These are phyloP conservation scores for Siderastrea radians DNA, from an alignment of 92 coral and sea anemone species.

Conservation along the genomic window DNA sequence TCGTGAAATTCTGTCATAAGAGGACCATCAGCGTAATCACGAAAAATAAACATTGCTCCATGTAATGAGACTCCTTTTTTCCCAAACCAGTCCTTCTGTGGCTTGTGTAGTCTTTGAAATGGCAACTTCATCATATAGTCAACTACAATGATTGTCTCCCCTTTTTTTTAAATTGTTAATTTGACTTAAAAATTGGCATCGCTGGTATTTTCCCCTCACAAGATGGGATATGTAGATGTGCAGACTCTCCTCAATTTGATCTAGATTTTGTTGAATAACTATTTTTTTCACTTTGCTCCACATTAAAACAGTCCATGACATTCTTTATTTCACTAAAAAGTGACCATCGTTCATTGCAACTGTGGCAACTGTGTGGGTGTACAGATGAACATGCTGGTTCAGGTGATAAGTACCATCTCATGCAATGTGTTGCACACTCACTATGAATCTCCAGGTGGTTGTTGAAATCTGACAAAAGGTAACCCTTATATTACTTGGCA, in stretches of 20 bases:
- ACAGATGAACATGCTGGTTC: not conserved
- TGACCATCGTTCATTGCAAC: not conserved
- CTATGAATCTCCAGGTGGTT: constrained; percentile 30
- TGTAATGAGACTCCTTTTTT: constrained; percentile 66
- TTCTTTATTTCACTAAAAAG: too few relatives aligned
- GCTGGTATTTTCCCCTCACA: too few relatives aligned
- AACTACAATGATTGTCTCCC: constrained; percentile 1
- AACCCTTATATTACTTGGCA: constrained; percentile 49
- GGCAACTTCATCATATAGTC: constrained; percentile 75
- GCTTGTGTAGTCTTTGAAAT: constrained; percentile 55
- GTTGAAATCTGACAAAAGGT: constrained; percentile 58
- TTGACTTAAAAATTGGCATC: too few relatives aligned
- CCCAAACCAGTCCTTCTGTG: constrained; percentile 23
- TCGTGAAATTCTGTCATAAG: constrained; percentile 54
- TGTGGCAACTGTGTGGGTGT: not conserved
- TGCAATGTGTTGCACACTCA: constrained; percentile 66
- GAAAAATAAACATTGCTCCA: constrained; percentile 66
- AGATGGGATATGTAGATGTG: too few relatives aligned
- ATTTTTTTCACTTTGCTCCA: too few relatives aligned
- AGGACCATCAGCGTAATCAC: constrained; percentile 14
- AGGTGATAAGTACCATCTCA: constrained; percentile 25
- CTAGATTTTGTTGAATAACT: too few relatives aligned
- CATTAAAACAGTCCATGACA: too few relatives aligned
- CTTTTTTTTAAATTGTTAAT: too few relatives aligned
- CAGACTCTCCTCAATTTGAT: too few relatives aligned